Evolutionary conservation across 2,113 vertebrate species (phyloP).

Genomic region (Pluvialis apricaria): DNA sequence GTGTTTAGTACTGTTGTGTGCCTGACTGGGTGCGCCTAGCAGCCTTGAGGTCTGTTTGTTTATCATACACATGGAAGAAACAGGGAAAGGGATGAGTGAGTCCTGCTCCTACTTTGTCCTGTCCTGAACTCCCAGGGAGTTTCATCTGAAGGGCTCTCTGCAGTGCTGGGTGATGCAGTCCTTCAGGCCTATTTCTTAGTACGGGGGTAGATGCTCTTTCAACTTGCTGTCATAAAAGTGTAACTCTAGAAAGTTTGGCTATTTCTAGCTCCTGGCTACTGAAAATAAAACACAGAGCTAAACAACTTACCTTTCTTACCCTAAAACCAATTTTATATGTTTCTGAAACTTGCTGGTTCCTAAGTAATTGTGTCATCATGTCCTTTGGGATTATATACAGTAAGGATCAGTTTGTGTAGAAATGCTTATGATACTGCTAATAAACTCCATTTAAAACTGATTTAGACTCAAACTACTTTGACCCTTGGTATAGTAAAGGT

Average conservation of each 20-base stretch:
- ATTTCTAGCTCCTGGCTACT: not conserved
- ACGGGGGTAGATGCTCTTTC: not conserved
- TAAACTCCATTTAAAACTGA: not conserved
- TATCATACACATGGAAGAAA: not conserved
- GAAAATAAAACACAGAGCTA: not conserved
- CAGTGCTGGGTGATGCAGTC: too few relatives aligned
- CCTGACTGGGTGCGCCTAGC: too few relatives aligned
- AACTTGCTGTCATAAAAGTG: too few relatives aligned
- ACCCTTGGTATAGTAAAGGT: not conserved
- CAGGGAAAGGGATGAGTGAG: not conserved
- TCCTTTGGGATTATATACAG: not conserved
- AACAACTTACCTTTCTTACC: too few relatives aligned
- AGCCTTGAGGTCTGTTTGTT: not conserved
- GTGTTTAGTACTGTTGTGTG: not conserved
- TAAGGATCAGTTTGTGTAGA: not conserved
- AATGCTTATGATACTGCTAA: not conserved
- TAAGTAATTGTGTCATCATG: not conserved
- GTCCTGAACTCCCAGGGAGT: not conserved
- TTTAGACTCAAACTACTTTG: not conserved
- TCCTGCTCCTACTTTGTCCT: not conserved
- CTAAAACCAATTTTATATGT: too few relatives aligned
- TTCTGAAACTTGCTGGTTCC: not conserved
- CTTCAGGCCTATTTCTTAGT: not conserved
- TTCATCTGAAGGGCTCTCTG: rapidly evolving
- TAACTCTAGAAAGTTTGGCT: not conserved